Evolutionary conservation across 1,140 invertebrate genomes (phyloP).

Genomic region (Lethocerus indicus): DNA sequence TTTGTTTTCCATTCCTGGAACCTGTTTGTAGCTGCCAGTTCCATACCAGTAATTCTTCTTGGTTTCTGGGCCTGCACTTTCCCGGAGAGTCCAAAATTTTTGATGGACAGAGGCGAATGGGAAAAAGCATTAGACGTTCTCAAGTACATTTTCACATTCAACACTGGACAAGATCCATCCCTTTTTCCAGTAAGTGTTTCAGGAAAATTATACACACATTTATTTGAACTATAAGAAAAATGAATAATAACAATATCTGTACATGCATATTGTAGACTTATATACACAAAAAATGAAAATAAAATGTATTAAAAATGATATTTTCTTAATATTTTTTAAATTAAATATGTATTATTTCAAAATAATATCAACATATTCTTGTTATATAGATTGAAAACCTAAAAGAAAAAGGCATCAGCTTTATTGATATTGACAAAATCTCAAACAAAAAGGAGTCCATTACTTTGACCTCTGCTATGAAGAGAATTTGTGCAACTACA

Average conservation of each 20-base stretch:
- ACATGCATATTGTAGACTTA: neutral
- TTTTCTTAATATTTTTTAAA: neutral
- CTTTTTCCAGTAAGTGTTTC: conserved; percentile 41
- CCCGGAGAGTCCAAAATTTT: conserved; percentile 73
- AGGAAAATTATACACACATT: neutral
- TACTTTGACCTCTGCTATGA: conserved; percentile 28
- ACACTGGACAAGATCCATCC: conserved; percentile 43
- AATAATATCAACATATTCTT: neutral
- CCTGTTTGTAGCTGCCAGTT: conserved; percentile 49
- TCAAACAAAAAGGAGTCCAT: conserved; percentile 3
- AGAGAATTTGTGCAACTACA: conserved; percentile 46
- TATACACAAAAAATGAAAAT: neutral
- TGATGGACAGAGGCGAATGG: conserved; percentile 54
- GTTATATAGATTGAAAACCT: conserved; percentile 40
- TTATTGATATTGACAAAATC: conserved; percentile 24
- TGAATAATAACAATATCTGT: neutral
- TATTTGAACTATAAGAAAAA: conserved; percentile 13
- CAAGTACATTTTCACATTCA: conserved; percentile 44
- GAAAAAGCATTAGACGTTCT: conserved; percentile 51
- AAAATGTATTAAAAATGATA: neutral
- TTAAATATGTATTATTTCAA: too few relatives aligned
- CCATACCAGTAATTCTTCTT: conserved; percentile 37
- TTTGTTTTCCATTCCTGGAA: conserved; percentile 59
- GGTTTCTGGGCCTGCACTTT: conserved; percentile 53
- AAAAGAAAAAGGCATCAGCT: conserved; percentile 39